Evolutionary conservation across 2,797 vertebrate genomes (phyloP).

Genomic region (Urocyon cinereoargenteus): DNA sequence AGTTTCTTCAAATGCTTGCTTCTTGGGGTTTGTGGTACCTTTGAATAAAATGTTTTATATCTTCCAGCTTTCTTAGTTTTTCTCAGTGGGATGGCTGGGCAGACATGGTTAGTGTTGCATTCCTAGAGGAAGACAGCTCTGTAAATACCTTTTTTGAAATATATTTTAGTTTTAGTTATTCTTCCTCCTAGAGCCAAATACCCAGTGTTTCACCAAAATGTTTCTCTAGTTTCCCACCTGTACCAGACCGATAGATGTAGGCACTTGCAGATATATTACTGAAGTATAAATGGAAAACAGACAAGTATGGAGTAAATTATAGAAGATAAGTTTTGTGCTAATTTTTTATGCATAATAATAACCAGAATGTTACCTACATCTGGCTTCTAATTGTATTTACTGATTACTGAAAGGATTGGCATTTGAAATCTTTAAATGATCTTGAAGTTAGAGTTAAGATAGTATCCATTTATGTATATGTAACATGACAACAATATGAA

Average conservation of each 20-base stretch:
- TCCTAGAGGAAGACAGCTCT: background rate
- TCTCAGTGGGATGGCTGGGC: background rate
- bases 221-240: background rate
- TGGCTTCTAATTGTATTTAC: background rate
- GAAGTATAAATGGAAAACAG: conserved; percentile 9
- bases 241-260: background rate
- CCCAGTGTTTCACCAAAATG: background rate
- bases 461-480: background rate
- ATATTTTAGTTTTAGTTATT: conserved; percentile 14
- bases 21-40: background rate
- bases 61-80: background rate
- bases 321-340: background rate
- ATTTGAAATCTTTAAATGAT: background rate
- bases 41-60: conserved; percentile 16
- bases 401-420: background rate
- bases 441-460: background rate
- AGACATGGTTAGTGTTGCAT: background rate
- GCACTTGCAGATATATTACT: background rate
- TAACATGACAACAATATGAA: background rate
- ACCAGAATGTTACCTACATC: background rate
- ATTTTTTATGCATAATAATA: background rate
- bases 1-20: conserved; percentile 16
- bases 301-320: background rate
- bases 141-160: conserved; percentile 18
- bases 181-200: background rate